A percentile compares a stretch with the other conserved stretches of the same genome.
These are phyloP conservation scores for Beaufortia kweichowensis DNA, from an alignment of 2,113 vertebrate genomes.

Conservation along the genomic window DNA sequence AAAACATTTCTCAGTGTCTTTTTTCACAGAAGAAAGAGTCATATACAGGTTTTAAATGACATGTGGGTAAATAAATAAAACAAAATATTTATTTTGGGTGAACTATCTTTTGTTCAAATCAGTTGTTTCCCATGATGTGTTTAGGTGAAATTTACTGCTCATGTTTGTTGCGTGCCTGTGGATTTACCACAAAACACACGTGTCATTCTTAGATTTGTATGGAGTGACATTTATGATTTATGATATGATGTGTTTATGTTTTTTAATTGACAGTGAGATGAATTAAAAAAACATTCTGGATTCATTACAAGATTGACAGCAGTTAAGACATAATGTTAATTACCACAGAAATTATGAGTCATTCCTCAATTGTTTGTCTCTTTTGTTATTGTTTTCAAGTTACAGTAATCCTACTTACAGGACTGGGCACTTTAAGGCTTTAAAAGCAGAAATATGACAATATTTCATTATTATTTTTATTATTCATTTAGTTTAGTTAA, in stretches of 20 bases:
- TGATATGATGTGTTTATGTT: not conserved
- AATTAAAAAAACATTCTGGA: not conserved
- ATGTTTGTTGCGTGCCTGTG: conserved; percentile 29
- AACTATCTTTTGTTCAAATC: not conserved
- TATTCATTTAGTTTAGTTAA: too few relatives aligned
- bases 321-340: not conserved
- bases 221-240: conserved; percentile 16
- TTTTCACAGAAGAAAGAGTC: too few relatives aligned
- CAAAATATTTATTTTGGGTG: too few relatives aligned
- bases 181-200: conserved; percentile 19
- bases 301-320: not conserved
- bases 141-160: not conserved
- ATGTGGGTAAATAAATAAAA: too few relatives aligned
- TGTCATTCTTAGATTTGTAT: not conserved
- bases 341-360: not conserved
- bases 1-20: too few relatives aligned
- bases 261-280: not conserved
- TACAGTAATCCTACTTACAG: not conserved
- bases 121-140: conserved; percentile 22
- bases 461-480: too few relatives aligned
- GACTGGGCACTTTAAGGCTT: not conserved
- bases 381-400: not conserved
- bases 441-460: too few relatives aligned
- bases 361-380: not conserved
- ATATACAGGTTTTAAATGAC: too few relatives aligned